A percentile compares a stretch with the other conserved stretches of the same genome.
phyloP scores from a whole-genome alignment of 2,113 vertebrate genomes.

The Pagrus major region DNA sequence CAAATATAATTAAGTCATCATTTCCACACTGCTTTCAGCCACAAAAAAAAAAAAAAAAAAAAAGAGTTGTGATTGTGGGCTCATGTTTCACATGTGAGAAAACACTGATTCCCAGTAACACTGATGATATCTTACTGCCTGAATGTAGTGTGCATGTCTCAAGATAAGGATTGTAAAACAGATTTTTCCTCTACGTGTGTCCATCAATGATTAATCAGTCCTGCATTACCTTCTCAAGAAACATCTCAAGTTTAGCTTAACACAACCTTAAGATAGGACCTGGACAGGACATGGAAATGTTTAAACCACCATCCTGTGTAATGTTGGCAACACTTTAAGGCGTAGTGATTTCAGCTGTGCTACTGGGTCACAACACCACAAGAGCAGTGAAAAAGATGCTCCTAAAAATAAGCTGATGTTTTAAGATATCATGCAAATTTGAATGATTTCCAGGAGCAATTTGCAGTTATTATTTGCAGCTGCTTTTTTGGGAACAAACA shows the following conservation, averaged over 20 bases:
- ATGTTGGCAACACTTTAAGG: background rate
- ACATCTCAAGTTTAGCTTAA: background rate
- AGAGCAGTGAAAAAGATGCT: background rate
- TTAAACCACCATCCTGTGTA: background rate
- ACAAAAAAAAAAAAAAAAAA: slow-evolving; percentile 16
- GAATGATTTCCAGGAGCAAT: background rate
- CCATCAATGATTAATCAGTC: background rate
- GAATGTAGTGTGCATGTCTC: background rate
- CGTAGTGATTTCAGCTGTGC: background rate
- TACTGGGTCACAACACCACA: background rate
- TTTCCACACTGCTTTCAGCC: background rate
- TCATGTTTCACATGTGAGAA: background rate
- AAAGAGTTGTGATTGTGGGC: background rate
- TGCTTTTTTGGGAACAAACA: background rate
- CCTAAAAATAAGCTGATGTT: background rate
- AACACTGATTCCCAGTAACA: background rate
- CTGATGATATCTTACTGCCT: background rate
- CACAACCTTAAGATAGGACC: background rate
- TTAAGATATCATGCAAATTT: background rate
- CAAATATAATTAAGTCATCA: slow-evolving; percentile 2
- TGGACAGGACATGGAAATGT: background rate
- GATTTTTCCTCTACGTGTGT: background rate
- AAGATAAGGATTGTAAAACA: background rate
- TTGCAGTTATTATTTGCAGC: background rate
- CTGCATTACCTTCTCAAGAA: background rate